A percentile compares a stretch with the other conserved stretches of the same genome.
phyloP scores from a whole-genome alignment of 2,797 vertebrate species.

The Cyprinella venusta region DNA sequence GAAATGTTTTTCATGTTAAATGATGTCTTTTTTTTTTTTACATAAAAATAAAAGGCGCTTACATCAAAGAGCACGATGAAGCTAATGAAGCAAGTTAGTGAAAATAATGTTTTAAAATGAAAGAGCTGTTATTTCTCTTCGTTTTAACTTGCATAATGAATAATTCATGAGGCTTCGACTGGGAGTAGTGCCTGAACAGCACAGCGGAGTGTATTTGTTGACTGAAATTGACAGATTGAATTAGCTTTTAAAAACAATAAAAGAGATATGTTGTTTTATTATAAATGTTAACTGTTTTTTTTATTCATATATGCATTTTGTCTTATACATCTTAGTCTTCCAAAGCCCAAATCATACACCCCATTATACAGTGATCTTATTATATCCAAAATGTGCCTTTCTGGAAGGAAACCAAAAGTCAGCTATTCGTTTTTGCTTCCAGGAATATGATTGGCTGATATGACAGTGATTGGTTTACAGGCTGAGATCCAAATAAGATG shows the following conservation, averaged over 20 bases:
- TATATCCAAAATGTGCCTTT: background rate
- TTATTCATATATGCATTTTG: background rate
- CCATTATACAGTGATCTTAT: background rate
- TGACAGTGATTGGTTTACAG: background rate
- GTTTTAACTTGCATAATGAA: constrained; percentile 1
- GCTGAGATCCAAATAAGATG: background rate
- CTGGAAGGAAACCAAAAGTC: constrained; percentile 14
- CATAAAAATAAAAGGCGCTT: background rate
- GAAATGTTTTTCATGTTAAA: background rate
- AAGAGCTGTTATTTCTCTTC: background rate
- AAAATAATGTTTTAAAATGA: constrained; percentile 21
- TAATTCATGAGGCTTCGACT: background rate
- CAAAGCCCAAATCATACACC: too few relatives aligned
- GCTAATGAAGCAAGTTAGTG: background rate
- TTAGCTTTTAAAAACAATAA: background rate
- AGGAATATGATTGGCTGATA: background rate
- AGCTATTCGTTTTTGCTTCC: background rate
- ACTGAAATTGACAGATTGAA: background rate
- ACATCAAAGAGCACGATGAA: constrained; percentile 16
- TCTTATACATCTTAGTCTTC: background rate
- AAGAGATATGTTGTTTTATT: background rate
- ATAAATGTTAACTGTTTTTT: background rate
- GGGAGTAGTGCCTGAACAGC: background rate
- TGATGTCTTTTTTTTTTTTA: background rate
- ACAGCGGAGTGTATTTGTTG: constrained; percentile 3